Percentiles rank a stretch among this genome's conserved stretches.
Conservation (phyloP, 1,140 invertebrate genomes). For the Antheraea mylitta region DNA sequence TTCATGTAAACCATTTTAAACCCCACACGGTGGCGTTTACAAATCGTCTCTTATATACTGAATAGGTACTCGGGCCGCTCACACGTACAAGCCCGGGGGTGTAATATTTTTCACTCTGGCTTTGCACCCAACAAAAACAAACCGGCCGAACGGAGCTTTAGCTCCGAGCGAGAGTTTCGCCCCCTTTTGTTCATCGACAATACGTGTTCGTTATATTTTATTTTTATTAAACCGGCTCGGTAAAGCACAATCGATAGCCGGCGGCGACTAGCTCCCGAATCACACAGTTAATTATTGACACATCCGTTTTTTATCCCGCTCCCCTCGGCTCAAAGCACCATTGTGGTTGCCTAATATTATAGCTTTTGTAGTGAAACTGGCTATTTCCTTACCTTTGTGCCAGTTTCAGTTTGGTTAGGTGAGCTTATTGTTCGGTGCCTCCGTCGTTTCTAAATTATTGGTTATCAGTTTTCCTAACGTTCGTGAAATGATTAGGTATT, state of each 20-base stretch:
- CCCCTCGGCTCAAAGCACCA: slow-evolving; percentile 36
- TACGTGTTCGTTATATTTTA: slow-evolving; percentile 55
- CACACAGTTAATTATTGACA: slow-evolving; percentile 75
- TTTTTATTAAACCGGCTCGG: slow-evolving; percentile 53
- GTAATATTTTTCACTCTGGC: slow-evolving; percentile 74
- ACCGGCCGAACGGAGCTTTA: slow-evolving; percentile 35
- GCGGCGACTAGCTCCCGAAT: slow-evolving; percentile 55
- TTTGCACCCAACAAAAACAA: slow-evolving; percentile 58
- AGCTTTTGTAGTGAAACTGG: slow-evolving; percentile 60
- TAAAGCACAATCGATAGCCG: slow-evolving; percentile 57
- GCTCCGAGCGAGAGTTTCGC: slow-evolving; percentile 37
- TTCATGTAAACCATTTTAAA: neutral
- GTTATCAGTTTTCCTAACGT: slow-evolving; percentile 54
- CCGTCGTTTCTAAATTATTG: slow-evolving; percentile 57
- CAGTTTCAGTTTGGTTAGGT: slow-evolving; percentile 32
- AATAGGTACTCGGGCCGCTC: slow-evolving; percentile 24
- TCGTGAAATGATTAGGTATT: neutral
- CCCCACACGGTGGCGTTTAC: neutral
- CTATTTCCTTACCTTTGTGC: slow-evolving; percentile 69
- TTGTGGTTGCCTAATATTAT: slow-evolving; percentile 61
- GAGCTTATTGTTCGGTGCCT: slow-evolving; percentile 32
- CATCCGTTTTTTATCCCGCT: slow-evolving; percentile 68
- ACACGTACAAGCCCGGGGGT: slow-evolving; percentile 65
- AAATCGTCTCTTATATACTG: neutral
- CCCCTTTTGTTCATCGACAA: slow-evolving; percentile 61